These are phyloP conservation scores for Xiphorhynchus erythropygius DNA, from an alignment of 2,797 vertebrate genomes.

Conservation along the genomic window DNA sequence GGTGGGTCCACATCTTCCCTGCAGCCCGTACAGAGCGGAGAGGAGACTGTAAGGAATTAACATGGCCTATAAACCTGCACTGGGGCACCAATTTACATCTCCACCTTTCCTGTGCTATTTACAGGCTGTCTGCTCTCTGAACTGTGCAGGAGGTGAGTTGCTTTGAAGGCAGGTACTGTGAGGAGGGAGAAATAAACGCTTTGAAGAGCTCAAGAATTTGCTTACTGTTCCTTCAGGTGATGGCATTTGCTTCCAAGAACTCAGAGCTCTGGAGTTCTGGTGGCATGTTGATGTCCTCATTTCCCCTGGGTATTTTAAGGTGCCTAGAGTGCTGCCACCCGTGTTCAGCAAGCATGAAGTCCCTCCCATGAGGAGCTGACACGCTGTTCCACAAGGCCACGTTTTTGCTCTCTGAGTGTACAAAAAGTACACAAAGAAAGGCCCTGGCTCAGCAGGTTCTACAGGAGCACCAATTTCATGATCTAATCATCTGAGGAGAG, in stretches of 20 bases:
- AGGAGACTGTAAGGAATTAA: background rate
- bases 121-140: background rate
- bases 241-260: background rate
- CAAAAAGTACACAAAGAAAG: background rate
- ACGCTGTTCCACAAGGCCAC: background rate
- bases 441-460: background rate
- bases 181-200: background rate
- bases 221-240: background rate
- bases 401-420: background rate
- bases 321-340: background rate
- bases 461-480: background rate
- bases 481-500: background rate
- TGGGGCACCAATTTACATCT: background rate
- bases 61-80: background rate
- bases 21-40: background rate
- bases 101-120: background rate
- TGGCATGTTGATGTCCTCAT: background rate
- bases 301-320: background rate
- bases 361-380: background rate
- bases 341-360: background rate
- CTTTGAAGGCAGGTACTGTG: background rate
- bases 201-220: background rate
- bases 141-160: background rate
- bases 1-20: background rate
- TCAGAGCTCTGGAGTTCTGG: background rate